Percentiles rank a stretch among this genome's conserved stretches.
phyloP scores from a whole-genome alignment of 2,113 vertebrate genomes.

The Synodontis membranacea region DNA sequence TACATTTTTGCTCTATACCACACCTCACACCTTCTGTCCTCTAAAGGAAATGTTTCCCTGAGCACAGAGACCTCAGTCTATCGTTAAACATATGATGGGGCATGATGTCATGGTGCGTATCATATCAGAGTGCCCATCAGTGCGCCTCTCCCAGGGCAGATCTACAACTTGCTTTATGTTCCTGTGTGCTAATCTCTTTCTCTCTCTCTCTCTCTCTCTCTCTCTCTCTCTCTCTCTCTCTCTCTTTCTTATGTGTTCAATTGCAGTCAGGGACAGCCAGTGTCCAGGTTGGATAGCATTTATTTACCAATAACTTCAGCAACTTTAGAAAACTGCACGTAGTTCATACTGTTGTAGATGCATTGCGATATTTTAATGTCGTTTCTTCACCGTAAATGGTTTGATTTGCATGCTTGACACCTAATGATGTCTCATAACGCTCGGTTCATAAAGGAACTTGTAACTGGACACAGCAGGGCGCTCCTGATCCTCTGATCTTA shows the following conservation, averaged over 20 bases:
- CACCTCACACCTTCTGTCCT: background rate
- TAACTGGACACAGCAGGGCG: background rate
- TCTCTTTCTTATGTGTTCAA: conserved; percentile 22
- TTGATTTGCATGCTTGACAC: background rate
- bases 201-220: background rate
- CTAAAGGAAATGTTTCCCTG: background rate
- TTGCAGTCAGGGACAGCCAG: conserved; percentile 41
- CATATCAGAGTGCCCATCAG: conserved; percentile 25
- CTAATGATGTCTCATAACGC: background rate
- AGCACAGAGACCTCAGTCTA: background rate
- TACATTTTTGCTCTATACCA: background rate
- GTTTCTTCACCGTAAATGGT: background rate
- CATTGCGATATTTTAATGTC: background rate
- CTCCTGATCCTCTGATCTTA: background rate
- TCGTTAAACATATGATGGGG: conserved; percentile 5
- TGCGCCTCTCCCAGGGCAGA: background rate
- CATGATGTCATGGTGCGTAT: conserved; percentile 46
- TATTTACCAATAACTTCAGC: background rate
- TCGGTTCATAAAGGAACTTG: conserved; percentile 13
- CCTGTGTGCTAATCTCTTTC: background rate
- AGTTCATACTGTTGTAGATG: background rate
- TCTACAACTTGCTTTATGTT: background rate
- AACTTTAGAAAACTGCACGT: background rate
- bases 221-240: background rate
- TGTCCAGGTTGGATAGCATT: conserved; percentile 36